A percentile compares a stretch with the other conserved stretches of the same genome.
Evolutionary conservation across 1,140 invertebrate species (phyloP).

Genomic region (Phthorimaea operculella): DNA sequence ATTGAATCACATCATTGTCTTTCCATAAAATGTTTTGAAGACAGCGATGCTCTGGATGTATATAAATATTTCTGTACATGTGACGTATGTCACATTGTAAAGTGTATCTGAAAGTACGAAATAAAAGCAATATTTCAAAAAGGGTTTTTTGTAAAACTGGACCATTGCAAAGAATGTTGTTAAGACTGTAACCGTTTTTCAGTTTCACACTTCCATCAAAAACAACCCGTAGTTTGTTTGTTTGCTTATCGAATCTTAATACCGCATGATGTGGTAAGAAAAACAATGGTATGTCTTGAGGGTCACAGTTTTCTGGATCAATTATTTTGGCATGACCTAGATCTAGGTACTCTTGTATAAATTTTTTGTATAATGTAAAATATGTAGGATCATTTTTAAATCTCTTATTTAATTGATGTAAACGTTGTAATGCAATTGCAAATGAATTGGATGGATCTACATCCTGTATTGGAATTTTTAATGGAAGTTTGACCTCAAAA

Average conservation of each 20-base stretch:
- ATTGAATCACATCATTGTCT: background rate
- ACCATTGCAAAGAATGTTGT: slow-evolving; percentile 8
- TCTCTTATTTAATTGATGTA: slow-evolving; percentile 4
- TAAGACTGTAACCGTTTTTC: slow-evolving; percentile 2
- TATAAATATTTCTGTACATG: slow-evolving; percentile 7
- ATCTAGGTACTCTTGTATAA: slow-evolving; percentile 6
- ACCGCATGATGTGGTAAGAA: slow-evolving; percentile 12
- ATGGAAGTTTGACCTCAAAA: slow-evolving; percentile 3
- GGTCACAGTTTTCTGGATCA: slow-evolving; percentile 2
- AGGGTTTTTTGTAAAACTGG: slow-evolving; percentile 5
- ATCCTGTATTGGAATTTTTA: background rate
- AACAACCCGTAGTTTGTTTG: slow-evolving; percentile 5
- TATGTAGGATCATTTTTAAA: slow-evolving; percentile 4
- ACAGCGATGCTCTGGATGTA: slow-evolving; percentile 5
- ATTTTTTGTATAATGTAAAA: background rate
- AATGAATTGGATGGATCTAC: slow-evolving; percentile 2
- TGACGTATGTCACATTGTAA: slow-evolving; percentile 5
- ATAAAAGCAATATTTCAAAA: slow-evolving; percentile 7
- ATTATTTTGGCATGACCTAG: slow-evolving; percentile 11
- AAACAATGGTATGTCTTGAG: slow-evolving; percentile 1
- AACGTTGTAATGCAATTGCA: slow-evolving; percentile 6
- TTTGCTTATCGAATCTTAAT: slow-evolving; percentile 4
- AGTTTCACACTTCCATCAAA: slow-evolving; percentile 1
- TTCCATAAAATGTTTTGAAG: slow-evolving; percentile 7
- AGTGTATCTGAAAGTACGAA: slow-evolving; percentile 5